phyloP scores from a whole-genome alignment of 2,888 invertebrate genomes.

The Linnaemya vulpina region DNA sequence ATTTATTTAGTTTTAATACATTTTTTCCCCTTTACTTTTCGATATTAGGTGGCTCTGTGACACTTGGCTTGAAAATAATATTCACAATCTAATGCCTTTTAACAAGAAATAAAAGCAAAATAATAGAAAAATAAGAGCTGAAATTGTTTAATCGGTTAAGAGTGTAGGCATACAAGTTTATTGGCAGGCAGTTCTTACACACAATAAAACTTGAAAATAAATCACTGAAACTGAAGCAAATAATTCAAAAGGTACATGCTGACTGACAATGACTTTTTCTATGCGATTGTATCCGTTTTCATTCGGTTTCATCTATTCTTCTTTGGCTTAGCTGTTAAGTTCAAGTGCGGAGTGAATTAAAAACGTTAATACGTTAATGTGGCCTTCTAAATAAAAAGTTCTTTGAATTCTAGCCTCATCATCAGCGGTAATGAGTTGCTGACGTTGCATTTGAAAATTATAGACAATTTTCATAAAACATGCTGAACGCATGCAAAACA shows the following conservation, averaged over 20 bases:
- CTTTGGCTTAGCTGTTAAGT: background rate
- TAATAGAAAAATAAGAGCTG: constrained; percentile 24
- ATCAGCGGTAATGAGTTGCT: too few relatives aligned
- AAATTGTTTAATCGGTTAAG: background rate
- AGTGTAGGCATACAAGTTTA: constrained; percentile 62
- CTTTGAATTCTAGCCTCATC: too few relatives aligned
- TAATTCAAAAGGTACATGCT: constrained; percentile 17
- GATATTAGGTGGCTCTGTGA: constrained; percentile 56
- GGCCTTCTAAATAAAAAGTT: too few relatives aligned
- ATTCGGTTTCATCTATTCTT: background rate
- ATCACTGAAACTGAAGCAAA: constrained; percentile 6
- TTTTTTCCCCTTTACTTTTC: background rate
- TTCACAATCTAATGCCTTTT: constrained; percentile 43
- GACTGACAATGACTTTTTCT: constrained; percentile 24
- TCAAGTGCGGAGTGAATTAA: constrained; percentile 41
- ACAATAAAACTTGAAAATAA: background rate
- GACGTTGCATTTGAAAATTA: too few relatives aligned
- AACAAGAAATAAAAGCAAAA: constrained; percentile 34
- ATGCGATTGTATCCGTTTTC: background rate
- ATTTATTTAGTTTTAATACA: constrained; percentile 38
- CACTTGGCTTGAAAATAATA: constrained; percentile 55
- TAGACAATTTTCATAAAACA: too few relatives aligned
- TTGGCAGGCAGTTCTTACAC: constrained; percentile 24
- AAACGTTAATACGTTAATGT: too few relatives aligned
- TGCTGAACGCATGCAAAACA: too few relatives aligned